Evolutionary conservation across 2,888 invertebrate species (phyloP), one percentile per base, ranked within the genome.

Genomic region (Phragmatobia fuliginosa): DNA sequence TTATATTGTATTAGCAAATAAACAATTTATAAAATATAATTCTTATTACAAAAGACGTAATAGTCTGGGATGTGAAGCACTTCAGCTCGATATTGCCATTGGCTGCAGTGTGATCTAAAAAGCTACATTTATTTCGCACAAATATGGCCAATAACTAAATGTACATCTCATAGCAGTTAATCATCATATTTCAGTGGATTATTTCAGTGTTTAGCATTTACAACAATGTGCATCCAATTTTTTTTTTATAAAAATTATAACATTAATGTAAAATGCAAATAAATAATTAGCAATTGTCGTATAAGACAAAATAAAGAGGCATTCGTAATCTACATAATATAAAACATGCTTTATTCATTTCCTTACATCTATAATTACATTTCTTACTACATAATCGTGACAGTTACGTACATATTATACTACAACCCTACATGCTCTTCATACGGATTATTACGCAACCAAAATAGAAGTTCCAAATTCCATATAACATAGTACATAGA

Each of bases 1-100:
- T 92, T 97, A 72, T 99, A 99, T 90, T 94, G 93, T 94, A 95
- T 94, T 94, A 95, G 95, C 95, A 95, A 95, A 94, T 94, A 94
- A 94, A 95, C 95, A 94, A 94, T 94, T 93, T 92, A 94, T 94
- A 94, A 94, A 94, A 94, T 94, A 94, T 94, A 93, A 92, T 77
- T 92, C 91, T 91, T 91, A 92, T 87, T 91, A 91, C 89, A 94
- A 91, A 88, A 89, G 92, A 92, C 90, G 87, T 90, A 85, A 85
- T 89, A 91, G 89, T 92, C 92, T 90, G 83, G 83, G 84, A 87
- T 86, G 88, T 87, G 83, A 89, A 90, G 90, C 91, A 88, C 84
- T 84, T 85, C 80, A 80, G 74, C 67, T 82, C 70, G 70, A 83
- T 78, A 74, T 77, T 76, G 79, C 75, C 83, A 87, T 85, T 87